Base-by-base conservation (phyloP, 2,888 invertebrate species). In the Acanthococcus lagerstroemiae region DNA sequence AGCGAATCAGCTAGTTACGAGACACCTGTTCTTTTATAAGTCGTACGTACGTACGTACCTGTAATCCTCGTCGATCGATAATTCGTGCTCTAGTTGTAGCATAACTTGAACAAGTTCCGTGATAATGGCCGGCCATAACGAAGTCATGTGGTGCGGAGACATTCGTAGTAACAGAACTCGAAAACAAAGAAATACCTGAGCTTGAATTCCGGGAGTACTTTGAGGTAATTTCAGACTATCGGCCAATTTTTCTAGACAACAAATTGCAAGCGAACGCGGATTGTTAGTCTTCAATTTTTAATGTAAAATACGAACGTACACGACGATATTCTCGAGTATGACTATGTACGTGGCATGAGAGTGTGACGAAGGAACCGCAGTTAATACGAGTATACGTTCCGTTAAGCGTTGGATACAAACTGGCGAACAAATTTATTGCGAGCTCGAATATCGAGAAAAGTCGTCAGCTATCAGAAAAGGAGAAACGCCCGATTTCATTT, bases 21-120 rank as follows among this genome's bases (percentile, higher is more conserved):
- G 37, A n/a, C n/a, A n/a, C n/a, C n/a, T 24, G 26, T 69, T n/a
- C 50, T 52, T 58, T 73, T n/a, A n/a, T n/a, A n/a, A n/a, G n/a
- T n/a, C n/a, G n/a, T n/a, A n/a, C n/a, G n/a, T n/a, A n/a, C n/a
- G n/a, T n/a, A n/a, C n/a, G 72, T 77, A 88, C 88, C 84, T 86
- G 74, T 86, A 83, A 73, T 88, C 87, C 71, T 88, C 88, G 7
- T 88, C 87, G 0, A 84, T 83, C 48, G 82, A 83, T 55, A 92
- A 77, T 74, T 91, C 90, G 74, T 90, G 88, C 74, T 93, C 92
- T 72, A 92, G 87, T 73, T 89, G 87, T 65, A 90, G 77, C 73
- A 92, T 86, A 1, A 91, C 90, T 77, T 91, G 90, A 67, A 91
- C 87, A 82, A 93, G 83, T 80, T 94, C 93, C 56, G 90, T 89